Conservation (phyloP, 2,113 vertebrate genomes). For the Corvus cornix region DNA sequence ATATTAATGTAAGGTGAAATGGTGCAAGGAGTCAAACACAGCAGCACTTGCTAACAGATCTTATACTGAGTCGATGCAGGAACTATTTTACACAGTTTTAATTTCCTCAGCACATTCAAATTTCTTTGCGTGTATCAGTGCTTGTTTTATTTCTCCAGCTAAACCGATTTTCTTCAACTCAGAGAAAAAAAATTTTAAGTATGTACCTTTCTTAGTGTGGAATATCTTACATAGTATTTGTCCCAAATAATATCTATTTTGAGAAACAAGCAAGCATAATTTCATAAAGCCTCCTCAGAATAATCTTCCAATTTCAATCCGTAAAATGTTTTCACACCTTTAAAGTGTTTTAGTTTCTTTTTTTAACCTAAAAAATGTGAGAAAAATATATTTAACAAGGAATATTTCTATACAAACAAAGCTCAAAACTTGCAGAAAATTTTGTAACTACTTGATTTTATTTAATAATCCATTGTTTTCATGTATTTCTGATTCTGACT, state of each 20-base stretch:
- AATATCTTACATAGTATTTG: not conserved
- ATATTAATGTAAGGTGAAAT: not conserved
- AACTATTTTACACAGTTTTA: not conserved
- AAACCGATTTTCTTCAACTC: not conserved
- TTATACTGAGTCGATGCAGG: fast-evolving
- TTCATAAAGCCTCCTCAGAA: not conserved
- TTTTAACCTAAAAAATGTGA: not conserved
- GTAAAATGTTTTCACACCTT: not conserved
- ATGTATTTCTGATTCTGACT: not conserved
- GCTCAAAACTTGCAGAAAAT: not conserved
- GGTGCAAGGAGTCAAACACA: not conserved
- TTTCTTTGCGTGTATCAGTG: not conserved
- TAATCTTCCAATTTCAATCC: not conserved
- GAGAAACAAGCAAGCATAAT: not conserved
- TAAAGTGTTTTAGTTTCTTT: not conserved
- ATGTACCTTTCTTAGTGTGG: not conserved
- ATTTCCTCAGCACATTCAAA: not conserved
- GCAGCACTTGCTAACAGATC: not conserved
- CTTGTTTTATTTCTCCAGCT: not conserved
- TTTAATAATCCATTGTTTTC: not conserved
- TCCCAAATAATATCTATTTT: not conserved
- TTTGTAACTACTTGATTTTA: not conserved
- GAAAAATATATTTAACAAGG: not conserved
- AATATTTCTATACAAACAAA: not conserved
- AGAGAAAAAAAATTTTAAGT: not conserved